Percentiles rank a stretch among this genome's conserved stretches.
These are phyloP conservation scores for Carterocephalus palaemon DNA, from an alignment of 2,888 invertebrate genomes.

Conservation along the genomic window DNA sequence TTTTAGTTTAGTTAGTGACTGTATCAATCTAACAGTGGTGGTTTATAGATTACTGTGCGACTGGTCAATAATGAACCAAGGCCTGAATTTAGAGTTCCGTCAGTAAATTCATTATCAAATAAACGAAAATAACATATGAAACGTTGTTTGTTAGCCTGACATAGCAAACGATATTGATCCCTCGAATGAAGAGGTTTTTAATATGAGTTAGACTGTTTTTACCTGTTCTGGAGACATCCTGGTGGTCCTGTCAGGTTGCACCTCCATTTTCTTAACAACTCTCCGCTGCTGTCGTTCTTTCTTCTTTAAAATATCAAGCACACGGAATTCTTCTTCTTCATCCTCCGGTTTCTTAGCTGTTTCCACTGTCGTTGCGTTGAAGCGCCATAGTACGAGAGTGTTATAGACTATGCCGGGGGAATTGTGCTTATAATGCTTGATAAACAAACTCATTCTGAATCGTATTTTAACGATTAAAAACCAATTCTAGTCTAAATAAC, in stretches of 20 bases:
- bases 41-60: no score
- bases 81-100: no score
- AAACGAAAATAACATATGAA: no score
- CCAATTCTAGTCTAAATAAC: neutral
- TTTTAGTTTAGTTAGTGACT: no score
- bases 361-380: conserved; percentile 55
- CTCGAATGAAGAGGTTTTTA: no score
- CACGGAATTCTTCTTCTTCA: conserved; percentile 75
- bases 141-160: no score
- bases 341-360: conserved; percentile 48
- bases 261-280: conserved; percentile 45
- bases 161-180: no score
- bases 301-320: conserved; percentile 71
- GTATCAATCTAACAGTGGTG: no score
- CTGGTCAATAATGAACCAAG: no score
- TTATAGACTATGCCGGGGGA: conserved; percentile 45
- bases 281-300: conserved; percentile 47
- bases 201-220: neutral
- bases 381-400: conserved; percentile 62
- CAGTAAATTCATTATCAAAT: no score
- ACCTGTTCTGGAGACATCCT: conserved; percentile 70
- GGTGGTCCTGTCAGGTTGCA: conserved; percentile 67
- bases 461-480: conserved; percentile 6
- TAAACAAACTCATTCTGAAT: conserved; percentile 62
- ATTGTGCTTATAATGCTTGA: conserved; percentile 51